Percentiles rank a stretch among this genome's conserved stretches.
Evolutionary conservation across 1,140 invertebrate genomes (phyloP).

Genomic region (Arctopsyche grandis): DNA sequence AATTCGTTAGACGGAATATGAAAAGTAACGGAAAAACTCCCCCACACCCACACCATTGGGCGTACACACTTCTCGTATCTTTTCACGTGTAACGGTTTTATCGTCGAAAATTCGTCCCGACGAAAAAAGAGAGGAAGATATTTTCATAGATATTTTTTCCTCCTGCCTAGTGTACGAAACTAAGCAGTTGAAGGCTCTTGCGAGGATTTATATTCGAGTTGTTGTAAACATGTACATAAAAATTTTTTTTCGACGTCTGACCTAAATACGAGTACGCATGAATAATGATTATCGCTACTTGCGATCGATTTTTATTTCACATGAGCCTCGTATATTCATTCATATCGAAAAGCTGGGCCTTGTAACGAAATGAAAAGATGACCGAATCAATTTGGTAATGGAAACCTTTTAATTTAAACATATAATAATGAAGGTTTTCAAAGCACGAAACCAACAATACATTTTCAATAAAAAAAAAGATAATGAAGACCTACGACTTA

Average conservation of each 20-base stretch:
- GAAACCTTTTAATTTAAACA: too few relatives aligned
- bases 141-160: conserved; percentile 27
- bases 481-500: too few relatives aligned
- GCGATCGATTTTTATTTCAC: background rate
- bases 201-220: conserved; percentile 15
- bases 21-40: conserved; percentile 23
- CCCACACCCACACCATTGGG: background rate
- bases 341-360: too few relatives aligned
- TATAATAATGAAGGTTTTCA: too few relatives aligned
- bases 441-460: too few relatives aligned
- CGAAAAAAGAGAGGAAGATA: background rate
- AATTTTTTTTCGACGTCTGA: background rate
- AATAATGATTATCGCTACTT: conserved; percentile 4
- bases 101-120: conserved; percentile 15
- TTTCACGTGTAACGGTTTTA: conserved; percentile 28
- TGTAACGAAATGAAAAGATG: too few relatives aligned
- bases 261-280: background rate
- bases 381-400: too few relatives aligned
- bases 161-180: conserved; percentile 11
- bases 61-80: background rate
- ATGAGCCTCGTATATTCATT: too few relatives aligned
- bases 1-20: conserved; percentile 37
- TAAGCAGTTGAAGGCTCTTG: background rate
- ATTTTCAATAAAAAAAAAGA: too few relatives aligned
- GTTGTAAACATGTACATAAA: conserved; percentile 29